Percentiles rank a stretch among this genome's conserved stretches.
These are phyloP conservation scores for Eristalis intricaria DNA, from an alignment of 2,888 invertebrate species.

Conservation along the genomic window DNA sequence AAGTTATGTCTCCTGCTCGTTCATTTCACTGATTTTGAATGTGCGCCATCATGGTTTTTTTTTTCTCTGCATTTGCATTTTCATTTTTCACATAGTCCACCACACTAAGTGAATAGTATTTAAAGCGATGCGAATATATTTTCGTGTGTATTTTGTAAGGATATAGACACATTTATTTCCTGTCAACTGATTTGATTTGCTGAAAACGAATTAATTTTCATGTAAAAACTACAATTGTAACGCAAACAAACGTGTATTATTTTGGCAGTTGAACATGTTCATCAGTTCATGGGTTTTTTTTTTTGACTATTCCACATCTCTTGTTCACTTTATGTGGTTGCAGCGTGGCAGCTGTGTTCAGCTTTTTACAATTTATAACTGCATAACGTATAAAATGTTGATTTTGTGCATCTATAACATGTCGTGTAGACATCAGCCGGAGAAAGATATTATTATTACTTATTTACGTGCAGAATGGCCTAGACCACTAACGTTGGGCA, in stretches of 20 bases:
- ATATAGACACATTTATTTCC: too few species aligned
- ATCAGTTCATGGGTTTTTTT: neutral
- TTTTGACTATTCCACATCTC: neutral
- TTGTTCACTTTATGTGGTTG: neutral
- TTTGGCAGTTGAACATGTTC: neutral
- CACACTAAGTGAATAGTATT: slow-evolving; percentile 40
- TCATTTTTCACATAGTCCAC: slow-evolving; percentile 17
- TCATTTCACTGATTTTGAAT: slow-evolving; percentile 64
- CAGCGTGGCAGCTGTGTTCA: neutral
- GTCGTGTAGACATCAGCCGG: too few species aligned
- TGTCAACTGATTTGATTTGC: slow-evolving; percentile 58
- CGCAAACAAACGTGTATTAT: neutral
- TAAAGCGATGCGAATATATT: slow-evolving; percentile 50
- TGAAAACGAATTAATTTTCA: slow-evolving; percentile 30
- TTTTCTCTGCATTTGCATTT: slow-evolving; percentile 11
- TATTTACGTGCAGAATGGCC: too few species aligned
- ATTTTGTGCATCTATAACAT: too few species aligned
- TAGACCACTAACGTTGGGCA: too few species aligned
- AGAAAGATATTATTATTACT: too few species aligned
- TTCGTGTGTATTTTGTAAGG: slow-evolving; percentile 2
- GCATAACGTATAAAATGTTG: too few species aligned
- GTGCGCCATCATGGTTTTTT: slow-evolving; percentile 31
- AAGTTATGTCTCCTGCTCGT: slow-evolving; percentile 65
- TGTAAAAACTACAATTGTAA: neutral
- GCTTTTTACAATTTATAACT: neutral